These are phyloP conservation scores for Lottia scabra DNA, from an alignment of 2,888 invertebrate species.

Conservation along the genomic window DNA sequence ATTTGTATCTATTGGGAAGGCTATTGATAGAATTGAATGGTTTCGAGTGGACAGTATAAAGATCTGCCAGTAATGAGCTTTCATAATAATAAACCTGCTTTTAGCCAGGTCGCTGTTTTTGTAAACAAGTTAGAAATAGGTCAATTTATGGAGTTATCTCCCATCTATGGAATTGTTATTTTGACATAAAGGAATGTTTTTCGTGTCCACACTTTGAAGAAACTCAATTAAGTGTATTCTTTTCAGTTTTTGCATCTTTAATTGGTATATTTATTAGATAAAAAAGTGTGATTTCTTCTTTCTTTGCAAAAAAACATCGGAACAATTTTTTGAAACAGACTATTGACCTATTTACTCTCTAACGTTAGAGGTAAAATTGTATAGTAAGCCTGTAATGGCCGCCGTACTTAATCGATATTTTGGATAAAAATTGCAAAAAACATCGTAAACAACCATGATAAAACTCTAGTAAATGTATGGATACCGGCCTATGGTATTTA, in stretches of 20 bases:
- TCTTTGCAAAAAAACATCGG: too few species aligned
- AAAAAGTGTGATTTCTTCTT: too few species aligned
- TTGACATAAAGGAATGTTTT: too few species aligned
- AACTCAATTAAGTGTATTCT: too few species aligned
- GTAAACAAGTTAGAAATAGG: background rate
- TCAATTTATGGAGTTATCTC: conserved; percentile 1
- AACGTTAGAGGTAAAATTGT: conserved; percentile 12
- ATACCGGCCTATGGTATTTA: background rate
- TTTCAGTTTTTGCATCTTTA: too few species aligned
- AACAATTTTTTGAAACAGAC: conserved; percentile 11
- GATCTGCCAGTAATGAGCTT: too few species aligned
- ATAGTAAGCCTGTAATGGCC: background rate
- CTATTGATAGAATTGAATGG: too few species aligned
- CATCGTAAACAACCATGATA: background rate
- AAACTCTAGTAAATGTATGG: background rate
- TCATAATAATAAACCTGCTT: too few species aligned
- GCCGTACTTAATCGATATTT: background rate
- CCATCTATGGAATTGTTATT: background rate
- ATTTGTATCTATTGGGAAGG: too few species aligned
- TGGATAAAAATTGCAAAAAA: background rate
- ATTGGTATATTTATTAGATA: too few species aligned
- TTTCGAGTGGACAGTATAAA: too few species aligned
- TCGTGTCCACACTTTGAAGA: too few species aligned
- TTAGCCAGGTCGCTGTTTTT: background rate
- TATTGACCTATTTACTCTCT: conserved; percentile 16